These are phyloP conservation scores for Synanthedon vespiformis DNA, from an alignment of 2,888 invertebrate genomes.

Conservation along the genomic window DNA sequence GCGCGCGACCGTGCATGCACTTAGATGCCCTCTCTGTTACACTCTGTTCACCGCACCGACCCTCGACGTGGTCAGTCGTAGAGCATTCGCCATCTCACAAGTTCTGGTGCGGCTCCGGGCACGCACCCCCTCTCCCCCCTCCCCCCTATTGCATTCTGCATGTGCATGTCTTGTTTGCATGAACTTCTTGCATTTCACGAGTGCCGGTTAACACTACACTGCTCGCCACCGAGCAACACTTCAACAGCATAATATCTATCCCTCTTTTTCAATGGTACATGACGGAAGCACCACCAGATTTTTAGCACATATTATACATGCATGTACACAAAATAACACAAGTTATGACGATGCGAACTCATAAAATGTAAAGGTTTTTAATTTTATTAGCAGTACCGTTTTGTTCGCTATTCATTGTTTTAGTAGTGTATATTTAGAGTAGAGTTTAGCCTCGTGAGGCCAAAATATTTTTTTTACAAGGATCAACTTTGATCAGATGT, in stretches of 20 bases:
- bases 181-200: not conserved
- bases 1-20: slow-evolving; percentile 67
- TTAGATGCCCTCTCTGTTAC: slow-evolving; percentile 67
- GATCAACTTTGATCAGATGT: too few relatives aligned
- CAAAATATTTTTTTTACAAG: too few relatives aligned
- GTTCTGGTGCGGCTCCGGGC: slow-evolving; percentile 55
- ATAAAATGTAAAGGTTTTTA: too few relatives aligned
- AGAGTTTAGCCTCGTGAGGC: too few relatives aligned
- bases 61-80: slow-evolving; percentile 64
- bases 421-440: too few relatives aligned
- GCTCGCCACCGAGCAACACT: not conserved
- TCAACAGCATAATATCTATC: not conserved
- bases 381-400: too few relatives aligned
- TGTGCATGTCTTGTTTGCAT: slow-evolving; percentile 3
- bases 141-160: slow-evolving; percentile 9
- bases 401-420: too few relatives aligned
- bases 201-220: not conserved
- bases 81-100: slow-evolving; percentile 71
- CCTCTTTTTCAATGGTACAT: too few relatives aligned
- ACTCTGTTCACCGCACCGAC: slow-evolving; percentile 46
- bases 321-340: too few relatives aligned
- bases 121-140: slow-evolving; percentile 13
- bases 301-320: too few relatives aligned
- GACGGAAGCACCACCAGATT: too few relatives aligned
- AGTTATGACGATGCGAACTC: too few relatives aligned